Base-by-base conservation (phyloP, 1,140 invertebrate species). In the Tetramorium alpestre region DNA sequence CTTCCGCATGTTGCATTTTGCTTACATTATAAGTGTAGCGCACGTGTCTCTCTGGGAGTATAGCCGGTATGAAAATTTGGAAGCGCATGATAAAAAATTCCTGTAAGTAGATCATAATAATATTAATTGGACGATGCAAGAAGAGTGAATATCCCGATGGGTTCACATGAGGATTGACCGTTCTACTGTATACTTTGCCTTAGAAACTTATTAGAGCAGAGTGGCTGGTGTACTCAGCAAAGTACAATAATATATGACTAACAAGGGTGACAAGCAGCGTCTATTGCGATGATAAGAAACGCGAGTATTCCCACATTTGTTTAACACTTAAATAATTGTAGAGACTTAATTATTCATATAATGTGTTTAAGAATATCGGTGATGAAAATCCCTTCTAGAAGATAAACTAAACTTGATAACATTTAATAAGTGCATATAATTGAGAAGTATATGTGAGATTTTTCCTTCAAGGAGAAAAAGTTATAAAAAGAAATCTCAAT, bases 71-170 rank as follows among this genome's bases (percentile, higher is more conserved):
- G 38, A 77, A 75, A n/a, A 65, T 56, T 54, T 5, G 49, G 10
- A 72, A 81, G 78, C 49, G 78, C 78, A 81, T 81, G 64, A 65
- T 67, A 47, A 80, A 56, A 44, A 54, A 3, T 25, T 47, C n/a
- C 41, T 13, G 67, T 73, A 82, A 75, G 65, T 62, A 84, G 80
- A 33, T 73, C 11, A 73, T 33, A 16, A 81, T 44, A 81, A 70
- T 22, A 81, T 81, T 70, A 81, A 81, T 49, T 72, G 49, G 41
- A 69, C 64, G n/a, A 69, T 56, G 78, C 22, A 60, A 84, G 69
- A 60, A 73, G 51, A 33, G n/a, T 28, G n/a, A 84, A 58, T 64
- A 41, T 84, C n/a, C 70, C 41, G 18, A 69, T 60, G 51, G 13
- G 13, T 47, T 56, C 10, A 67, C 41, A 44, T 49, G 41, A 73